Conservation (phyloP, 1,140 invertebrate genomes). For the Pogonus chalceus region DNA sequence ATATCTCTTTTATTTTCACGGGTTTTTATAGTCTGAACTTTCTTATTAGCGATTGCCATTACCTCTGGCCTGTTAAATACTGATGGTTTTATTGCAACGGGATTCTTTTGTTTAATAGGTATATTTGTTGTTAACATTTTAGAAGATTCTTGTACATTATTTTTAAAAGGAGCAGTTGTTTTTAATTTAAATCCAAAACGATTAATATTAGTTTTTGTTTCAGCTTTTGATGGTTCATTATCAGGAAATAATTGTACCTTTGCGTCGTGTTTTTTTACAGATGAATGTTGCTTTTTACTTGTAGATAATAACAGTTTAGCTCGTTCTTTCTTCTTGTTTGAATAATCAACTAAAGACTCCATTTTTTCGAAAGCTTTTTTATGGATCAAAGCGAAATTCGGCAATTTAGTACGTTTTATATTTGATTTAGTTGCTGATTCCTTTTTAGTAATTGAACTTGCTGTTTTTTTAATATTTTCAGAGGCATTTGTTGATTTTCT, state of each 20-base stretch:
- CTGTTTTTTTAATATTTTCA: no score
- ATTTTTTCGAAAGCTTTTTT: constrained; percentile 9
- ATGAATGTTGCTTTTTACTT: neutral
- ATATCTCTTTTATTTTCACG: neutral
- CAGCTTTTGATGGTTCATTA: neutral
- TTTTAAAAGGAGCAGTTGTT: neutral
- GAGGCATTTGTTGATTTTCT: no score
- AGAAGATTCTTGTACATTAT: neutral
- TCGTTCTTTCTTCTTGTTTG: neutral
- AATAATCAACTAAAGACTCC: constrained; percentile 5
- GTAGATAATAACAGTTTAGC: neutral
- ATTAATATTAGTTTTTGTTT: neutral
- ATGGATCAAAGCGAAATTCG: constrained; percentile 7
- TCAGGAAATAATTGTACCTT: neutral
- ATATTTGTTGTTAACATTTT: neutral
- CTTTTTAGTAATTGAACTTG: neutral
- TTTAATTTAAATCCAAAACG: neutral
- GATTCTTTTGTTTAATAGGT: no score
- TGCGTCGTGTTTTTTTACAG: neutral
- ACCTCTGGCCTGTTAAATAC: neutral
- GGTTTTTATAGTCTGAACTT: neutral
- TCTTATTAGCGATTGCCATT: neutral
- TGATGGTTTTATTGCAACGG: neutral
- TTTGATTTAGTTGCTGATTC: neutral
- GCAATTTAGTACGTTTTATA: neutral